Conservation (phyloP, 2,113 vertebrate genomes). For the Nothocercus nigrocapillus region DNA sequence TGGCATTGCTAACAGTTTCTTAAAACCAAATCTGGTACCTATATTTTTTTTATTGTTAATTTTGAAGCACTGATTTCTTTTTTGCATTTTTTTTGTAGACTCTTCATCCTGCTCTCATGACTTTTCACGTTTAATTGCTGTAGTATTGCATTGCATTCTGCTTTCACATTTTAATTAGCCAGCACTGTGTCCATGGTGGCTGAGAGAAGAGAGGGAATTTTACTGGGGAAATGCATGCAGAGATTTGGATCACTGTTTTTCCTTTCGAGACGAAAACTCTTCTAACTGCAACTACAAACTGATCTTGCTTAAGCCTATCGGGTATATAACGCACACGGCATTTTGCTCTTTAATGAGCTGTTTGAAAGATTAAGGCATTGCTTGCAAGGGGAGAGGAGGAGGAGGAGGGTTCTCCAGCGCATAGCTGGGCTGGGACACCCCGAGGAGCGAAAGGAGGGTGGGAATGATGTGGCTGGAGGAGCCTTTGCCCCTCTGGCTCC, state of each 20-base stretch:
- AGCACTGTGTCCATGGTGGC: not conserved
- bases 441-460: too few species aligned
- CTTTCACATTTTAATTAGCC: conserved; percentile 34
- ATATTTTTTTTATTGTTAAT: not conserved
- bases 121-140: conserved; percentile 31
- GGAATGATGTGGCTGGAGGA: not conserved
- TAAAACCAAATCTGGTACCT: conserved; percentile 7
- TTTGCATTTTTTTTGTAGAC: not conserved
- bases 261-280: not conserved
- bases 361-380: not conserved
- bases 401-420: accelerated
- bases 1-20: conserved; percentile 5
- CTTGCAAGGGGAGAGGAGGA: not conserved
- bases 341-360: not conserved
- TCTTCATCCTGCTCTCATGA: not conserved
- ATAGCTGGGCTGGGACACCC: not conserved
- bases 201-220: not conserved
- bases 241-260: not conserved
- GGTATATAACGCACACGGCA: accelerated
- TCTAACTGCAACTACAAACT: not conserved
- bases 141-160: not conserved
- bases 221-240: not conserved
- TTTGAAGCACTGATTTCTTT: not conserved
- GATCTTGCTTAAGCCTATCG: not conserved
- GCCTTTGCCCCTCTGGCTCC: not conserved